Conservation (phyloP, 2,888 invertebrate genomes). For the Agrotis clavis region DNA sequence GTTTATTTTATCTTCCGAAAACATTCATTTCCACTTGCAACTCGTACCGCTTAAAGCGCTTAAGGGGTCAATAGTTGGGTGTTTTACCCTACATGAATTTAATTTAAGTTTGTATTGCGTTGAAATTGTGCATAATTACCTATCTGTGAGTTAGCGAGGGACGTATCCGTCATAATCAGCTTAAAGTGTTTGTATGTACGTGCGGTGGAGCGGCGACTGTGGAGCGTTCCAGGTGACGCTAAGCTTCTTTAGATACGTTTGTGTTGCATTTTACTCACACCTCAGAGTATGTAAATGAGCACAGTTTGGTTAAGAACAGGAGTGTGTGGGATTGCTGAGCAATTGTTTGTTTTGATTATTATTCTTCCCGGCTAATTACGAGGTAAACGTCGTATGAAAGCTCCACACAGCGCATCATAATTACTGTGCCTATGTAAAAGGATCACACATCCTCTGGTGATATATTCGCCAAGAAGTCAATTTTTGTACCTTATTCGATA, state of each 20-base stretch:
- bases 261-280: slow-evolving; percentile 71
- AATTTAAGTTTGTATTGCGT: slow-evolving; percentile 39
- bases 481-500: neutral
- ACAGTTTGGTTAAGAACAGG: slow-evolving; percentile 15
- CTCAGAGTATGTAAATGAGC: slow-evolving; percentile 46
- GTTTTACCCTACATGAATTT: too few species aligned
- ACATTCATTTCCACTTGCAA: too few species aligned
- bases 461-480: neutral
- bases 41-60: too few species aligned
- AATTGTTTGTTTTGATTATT: slow-evolving; percentile 13
- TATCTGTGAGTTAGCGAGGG: slow-evolving; percentile 58
- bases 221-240: slow-evolving; percentile 76
- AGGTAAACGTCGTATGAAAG: neutral
- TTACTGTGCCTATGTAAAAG: neutral
- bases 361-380: neutral
- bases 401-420: neutral
- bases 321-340: neutral
- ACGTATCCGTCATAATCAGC: slow-evolving; percentile 80
- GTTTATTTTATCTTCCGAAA: too few species aligned
- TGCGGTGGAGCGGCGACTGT: slow-evolving; percentile 70
- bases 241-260: slow-evolving; percentile 77
- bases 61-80: too few species aligned
- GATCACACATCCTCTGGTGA: neutral
- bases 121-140: slow-evolving; percentile 29
- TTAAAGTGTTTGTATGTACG: slow-evolving; percentile 78